Evolutionary conservation across 2,888 invertebrate species (phyloP).

Genomic region (Ecdyonurus torrentis): DNA sequence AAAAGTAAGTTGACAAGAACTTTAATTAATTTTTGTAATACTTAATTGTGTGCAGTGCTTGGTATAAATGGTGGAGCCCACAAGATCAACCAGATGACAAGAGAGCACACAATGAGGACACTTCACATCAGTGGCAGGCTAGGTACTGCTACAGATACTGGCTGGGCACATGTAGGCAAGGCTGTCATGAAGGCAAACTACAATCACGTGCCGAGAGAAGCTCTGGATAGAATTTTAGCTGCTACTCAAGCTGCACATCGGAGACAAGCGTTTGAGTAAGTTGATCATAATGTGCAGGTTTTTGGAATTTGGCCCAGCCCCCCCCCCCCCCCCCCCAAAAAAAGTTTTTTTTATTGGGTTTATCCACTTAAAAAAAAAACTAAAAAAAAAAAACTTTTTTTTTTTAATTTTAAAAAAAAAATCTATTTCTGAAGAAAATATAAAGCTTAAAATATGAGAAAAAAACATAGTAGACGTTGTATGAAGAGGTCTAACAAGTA

Average conservation of each 20-base stretch:
- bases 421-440: too few species aligned
- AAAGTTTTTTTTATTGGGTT: too few species aligned
- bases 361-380: too few species aligned
- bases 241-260: conserved; percentile 76
- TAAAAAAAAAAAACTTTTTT: too few species aligned
- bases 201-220: conserved; percentile 46
- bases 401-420: too few species aligned
- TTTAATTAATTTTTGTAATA: background rate
- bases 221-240: conserved; percentile 56
- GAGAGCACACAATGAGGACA: conserved; percentile 44
- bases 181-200: conserved; percentile 51
- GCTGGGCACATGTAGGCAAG: conserved; percentile 48
- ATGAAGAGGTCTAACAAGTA: too few species aligned
- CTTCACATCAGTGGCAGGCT: conserved; percentile 59
- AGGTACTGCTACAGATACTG: conserved; percentile 56
- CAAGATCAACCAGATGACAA: conserved; percentile 35
- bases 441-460: too few species aligned
- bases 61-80: conserved; percentile 52
- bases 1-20: too few species aligned
- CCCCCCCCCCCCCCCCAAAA: too few species aligned
- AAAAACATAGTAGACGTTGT: too few species aligned
- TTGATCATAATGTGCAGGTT: too few species aligned
- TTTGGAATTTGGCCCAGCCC: too few species aligned
- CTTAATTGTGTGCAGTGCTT: conserved; percentile 41
- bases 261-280: conserved; percentile 69